A percentile compares a stretch with the other conserved stretches of the same genome.
Conservation (phyloP, 2,888 invertebrate genomes). For the Agapetus fuscipes region DNA sequence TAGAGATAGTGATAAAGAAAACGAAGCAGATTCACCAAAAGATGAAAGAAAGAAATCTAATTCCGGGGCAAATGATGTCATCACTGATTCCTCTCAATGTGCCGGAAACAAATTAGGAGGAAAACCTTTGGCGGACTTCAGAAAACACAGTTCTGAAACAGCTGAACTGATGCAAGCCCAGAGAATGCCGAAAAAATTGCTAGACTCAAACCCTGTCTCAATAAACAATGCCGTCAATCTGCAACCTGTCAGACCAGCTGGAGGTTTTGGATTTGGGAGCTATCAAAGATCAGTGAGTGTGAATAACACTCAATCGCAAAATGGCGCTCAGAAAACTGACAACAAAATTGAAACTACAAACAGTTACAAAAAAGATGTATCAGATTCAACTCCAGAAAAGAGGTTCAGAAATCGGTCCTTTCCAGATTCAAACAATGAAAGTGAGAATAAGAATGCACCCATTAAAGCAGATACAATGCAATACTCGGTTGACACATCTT, state of each 20-base stretch:
- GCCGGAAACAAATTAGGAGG: slow-evolving; percentile 13
- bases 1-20: slow-evolving; percentile 66
- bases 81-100: slow-evolving; percentile 2
- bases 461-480: slow-evolving; percentile 34
- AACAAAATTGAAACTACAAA: slow-evolving; percentile 36
- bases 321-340: slow-evolving; percentile 8
- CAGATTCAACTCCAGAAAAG: slow-evolving; percentile 44
- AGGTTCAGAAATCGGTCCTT: slow-evolving; percentile 41
- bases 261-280: slow-evolving; percentile 36
- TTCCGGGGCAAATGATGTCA: background rate
- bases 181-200: slow-evolving; percentile 17
- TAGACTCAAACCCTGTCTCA: slow-evolving; percentile 13
- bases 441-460: slow-evolving; percentile 33
- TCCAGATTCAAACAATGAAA: slow-evolving; percentile 40
- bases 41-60: slow-evolving; percentile 31
- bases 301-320: slow-evolving; percentile 21
- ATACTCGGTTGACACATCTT: slow-evolving; percentile 39
- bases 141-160: slow-evolving; percentile 21
- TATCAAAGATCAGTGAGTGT: slow-evolving; percentile 41
- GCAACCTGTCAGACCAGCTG: slow-evolving; percentile 35
- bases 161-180: slow-evolving; percentile 26
- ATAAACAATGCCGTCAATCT: slow-evolving; percentile 29
- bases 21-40: slow-evolving; percentile 44
- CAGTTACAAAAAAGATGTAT: slow-evolving; percentile 44
- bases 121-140: slow-evolving; percentile 16